A percentile compares a stretch with the other conserved stretches of the same genome.
Evolutionary conservation across 1,140 invertebrate genomes (phyloP).

Genomic region (Solen grandis): DNA sequence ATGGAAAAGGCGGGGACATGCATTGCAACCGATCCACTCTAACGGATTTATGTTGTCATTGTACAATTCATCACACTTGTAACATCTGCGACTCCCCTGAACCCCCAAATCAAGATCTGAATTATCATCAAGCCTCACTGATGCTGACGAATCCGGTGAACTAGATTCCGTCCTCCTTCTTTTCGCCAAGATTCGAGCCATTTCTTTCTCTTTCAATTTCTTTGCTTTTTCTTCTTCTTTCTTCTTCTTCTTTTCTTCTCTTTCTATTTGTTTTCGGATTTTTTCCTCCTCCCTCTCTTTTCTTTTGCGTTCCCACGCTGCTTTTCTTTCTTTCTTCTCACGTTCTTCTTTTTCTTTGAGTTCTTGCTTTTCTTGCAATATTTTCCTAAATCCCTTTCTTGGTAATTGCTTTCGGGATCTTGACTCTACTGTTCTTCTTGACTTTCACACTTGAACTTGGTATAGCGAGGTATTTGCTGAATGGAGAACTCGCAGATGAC

Average conservation of each 20-base stretch:
- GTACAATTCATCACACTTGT: background rate
- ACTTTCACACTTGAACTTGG: too few species aligned
- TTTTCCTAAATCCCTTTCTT: background rate
- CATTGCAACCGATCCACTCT: too few species aligned
- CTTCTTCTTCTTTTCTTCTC: constrained; percentile 7
- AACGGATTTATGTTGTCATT: background rate
- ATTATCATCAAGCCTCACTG: too few species aligned
- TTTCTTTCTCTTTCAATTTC: background rate
- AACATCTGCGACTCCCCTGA: background rate
- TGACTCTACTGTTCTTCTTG: background rate
- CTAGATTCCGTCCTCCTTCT: too few species aligned
- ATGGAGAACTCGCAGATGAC: background rate
- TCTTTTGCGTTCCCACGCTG: background rate
- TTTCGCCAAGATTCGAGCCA: background rate
- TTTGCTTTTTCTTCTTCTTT: background rate
- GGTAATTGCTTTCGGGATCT: background rate
- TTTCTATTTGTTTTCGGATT: too few species aligned
- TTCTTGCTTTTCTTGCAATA: too few species aligned
- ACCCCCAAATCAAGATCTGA: too few species aligned
- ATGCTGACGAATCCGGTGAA: too few species aligned
- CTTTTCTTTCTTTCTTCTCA: background rate
- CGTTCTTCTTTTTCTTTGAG: too few species aligned
- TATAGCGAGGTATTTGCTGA: background rate
- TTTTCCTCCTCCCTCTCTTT: background rate
- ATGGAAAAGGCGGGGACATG: too few species aligned